Evolutionary conservation across 2,113 vertebrate genomes (phyloP), one percentile per base, ranked within the genome.

Genomic region (Pelodiscus sinensis): DNA sequence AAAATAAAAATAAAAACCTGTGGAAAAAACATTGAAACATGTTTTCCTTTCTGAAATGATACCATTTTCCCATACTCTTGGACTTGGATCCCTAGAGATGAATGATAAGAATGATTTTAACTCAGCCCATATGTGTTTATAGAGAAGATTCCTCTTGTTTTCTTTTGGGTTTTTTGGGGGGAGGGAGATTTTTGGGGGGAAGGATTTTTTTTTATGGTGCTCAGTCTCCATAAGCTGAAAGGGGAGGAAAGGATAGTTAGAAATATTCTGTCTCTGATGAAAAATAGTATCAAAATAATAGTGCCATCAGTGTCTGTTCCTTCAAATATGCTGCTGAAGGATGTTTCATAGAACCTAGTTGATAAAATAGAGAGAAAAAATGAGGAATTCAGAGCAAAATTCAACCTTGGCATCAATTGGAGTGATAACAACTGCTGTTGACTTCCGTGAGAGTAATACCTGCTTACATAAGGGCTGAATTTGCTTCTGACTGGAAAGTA

Each of bases 41-140:
- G 54, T 96, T 95, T 92, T 95, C 77, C 71, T 81, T 87, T 29
- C 58, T 95, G 87, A 90, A 92, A 92, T 81, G 75, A 79, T 94
- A 52, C 3, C 1, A 79, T 82, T 92, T 92, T 78, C 62, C 60
- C 80, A 52, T 56, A 75, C 86, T 94, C 50, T 93, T 95, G 94
- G 58, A 94, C 1, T 0, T 35, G 35, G 81, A 82, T 94, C 94
- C 88, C 92, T 93, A 82, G 91, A 95, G 94, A 94, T 84, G 82
- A 96, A 94, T 90, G 78, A 96, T 94, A 89, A 94, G 80, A 85
- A 86, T 78, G 92, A 31, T 96, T 96, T 94, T 95, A 90, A 92
- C 88, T 51, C 27, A 96, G 85, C 18, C 75, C 78, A 90, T 73
- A 19, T 94, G 52, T 93, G 93, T 94, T 93, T 91, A 89, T 86